These are phyloP conservation scores for Pomatostomus ruficeps DNA, from an alignment of 2,113 vertebrate genomes.

Conservation along the genomic window DNA sequence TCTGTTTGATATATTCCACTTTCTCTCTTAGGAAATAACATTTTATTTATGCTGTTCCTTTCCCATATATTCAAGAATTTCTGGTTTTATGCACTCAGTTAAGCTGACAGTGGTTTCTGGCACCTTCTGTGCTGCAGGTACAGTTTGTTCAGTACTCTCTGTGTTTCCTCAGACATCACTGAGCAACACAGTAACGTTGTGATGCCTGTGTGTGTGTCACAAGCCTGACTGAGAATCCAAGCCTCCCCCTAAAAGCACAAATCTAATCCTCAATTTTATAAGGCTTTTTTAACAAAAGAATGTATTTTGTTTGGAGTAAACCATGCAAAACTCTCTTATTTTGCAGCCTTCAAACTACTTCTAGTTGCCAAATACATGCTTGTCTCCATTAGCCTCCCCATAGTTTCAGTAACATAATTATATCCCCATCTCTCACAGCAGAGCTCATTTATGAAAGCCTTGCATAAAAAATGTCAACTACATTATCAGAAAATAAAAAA, in stretches of 20 bases:
- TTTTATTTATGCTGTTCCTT: conserved; percentile 11
- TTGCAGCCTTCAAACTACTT: not conserved
- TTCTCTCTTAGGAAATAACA: conserved; percentile 34
- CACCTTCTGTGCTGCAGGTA: not conserved
- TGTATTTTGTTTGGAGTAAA: not conserved
- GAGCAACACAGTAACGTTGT: not conserved
- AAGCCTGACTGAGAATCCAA: not conserved
- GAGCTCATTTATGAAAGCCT: not conserved
- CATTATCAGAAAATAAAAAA: conserved; percentile 5
- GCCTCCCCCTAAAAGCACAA: not conserved
- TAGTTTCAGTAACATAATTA: not conserved
- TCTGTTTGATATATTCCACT: not conserved
- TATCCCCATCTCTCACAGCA: not conserved
- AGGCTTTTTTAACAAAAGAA: not conserved
- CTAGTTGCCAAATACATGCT: conserved; percentile 10
- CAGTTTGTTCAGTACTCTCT: not conserved
- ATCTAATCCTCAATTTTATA: not conserved
- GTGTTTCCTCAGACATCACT: not conserved
- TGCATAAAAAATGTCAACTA: not conserved
- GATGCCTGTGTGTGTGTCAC: not conserved
- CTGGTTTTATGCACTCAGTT: not conserved
- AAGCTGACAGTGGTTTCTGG: not conserved
- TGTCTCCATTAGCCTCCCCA: not conserved
- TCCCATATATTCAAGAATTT: not conserved
- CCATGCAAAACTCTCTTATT: not conserved